Base-by-base conservation (phyloP, 2,888 invertebrate species). In the Phengaris alcon region DNA sequence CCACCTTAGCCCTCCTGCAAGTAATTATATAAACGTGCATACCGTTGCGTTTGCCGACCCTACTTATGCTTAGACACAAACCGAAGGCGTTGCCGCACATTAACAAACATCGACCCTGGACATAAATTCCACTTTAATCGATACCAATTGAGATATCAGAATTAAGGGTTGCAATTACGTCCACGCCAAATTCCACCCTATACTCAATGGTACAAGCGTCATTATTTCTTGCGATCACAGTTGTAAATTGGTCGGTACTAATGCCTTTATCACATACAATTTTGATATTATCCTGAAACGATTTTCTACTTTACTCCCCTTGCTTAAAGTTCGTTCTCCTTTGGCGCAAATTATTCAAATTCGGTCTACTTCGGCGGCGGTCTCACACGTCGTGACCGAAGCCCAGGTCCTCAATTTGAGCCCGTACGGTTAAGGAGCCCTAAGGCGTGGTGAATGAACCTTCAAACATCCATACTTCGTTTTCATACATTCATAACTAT, bases 131-230 rank as follows among this genome's bases (percentile, higher is more conserved):
- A 84, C 74, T 82, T 22, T 82, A 84, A 86, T 85, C 82, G 83
- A 82, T 82, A 81, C 81, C 84, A 85, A 90, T 90, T 89, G 88
- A 90, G 90, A 87, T 88, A 89, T 90, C 87, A 86, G 81, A 77
- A 81, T 81, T 84, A 85, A 83, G 78, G 82, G 79, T 69, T 64
- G 82, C 76, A 76, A 64, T 51, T 73, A 70, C 64, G 52, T 46
- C 54, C 80, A 78, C 74, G 75, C 76, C 44, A 84, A 82, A 80
- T 78, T 82, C 77, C 74, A 78, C 87, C 82, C 81, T 86, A 84
- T 13, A 51, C 74, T 81, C 81, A 77, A 78, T 77, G 76, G 76
- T 70, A 78, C 76, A 80, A 80, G 82, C 70, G 75, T 77, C 78
- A 52, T 35, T 35, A 35, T 54, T 22, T 10, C 22, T 8, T 81